Evolutionary conservation across 2,797 vertebrate genomes (phyloP), one percentile per base, ranked within the genome.

Genomic region (Fistularia tabacaria): DNA sequence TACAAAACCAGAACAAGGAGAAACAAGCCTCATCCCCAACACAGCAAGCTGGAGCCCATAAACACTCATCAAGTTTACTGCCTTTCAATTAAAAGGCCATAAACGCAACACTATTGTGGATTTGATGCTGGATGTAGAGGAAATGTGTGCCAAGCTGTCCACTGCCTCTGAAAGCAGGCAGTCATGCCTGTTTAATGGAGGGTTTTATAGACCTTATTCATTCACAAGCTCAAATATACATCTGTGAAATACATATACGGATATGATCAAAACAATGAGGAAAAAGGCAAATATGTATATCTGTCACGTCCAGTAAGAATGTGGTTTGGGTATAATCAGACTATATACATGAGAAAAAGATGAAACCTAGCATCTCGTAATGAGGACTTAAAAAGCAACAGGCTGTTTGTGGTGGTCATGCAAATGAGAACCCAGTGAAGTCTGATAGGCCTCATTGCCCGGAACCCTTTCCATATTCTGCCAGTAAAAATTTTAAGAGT

Each of bases 61-160:
- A 87, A 85, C 55, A 11, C 76, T 88, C 73, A 81, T 84, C 73
- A 77, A 9, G 59, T 90, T 87, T 83, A 89, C 73, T 74, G 71
- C 77, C 78, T 59, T 76, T 80, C 81, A 84, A 87, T 87, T 90
- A 88, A 84, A 86, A 59, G 44, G 62, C 69, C 66, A 76, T 89
- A 86, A 90, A 88, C 79, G 78, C 75, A 64, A 76, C 64, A 68
- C 74, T 59, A 65, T 62, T 77, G 61, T 67, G 54, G 76, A 66
- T 82, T 54, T 60, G 63, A 64, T 44, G 64, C 48, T 58, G 58
- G 66, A 61, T 57, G 64, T 38, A 10, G 49, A 56, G 55, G 39
- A 7, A 40, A 8, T 40, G 13, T 62, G 65, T 47, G 59, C 60
- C 43, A 67, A 85, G 67, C 74, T 80, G 78, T 69, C 79, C 60